These are phyloP conservation scores for Psylliodes chrysocephalus DNA, from an alignment of 2,888 invertebrate species.

Conservation along the genomic window DNA sequence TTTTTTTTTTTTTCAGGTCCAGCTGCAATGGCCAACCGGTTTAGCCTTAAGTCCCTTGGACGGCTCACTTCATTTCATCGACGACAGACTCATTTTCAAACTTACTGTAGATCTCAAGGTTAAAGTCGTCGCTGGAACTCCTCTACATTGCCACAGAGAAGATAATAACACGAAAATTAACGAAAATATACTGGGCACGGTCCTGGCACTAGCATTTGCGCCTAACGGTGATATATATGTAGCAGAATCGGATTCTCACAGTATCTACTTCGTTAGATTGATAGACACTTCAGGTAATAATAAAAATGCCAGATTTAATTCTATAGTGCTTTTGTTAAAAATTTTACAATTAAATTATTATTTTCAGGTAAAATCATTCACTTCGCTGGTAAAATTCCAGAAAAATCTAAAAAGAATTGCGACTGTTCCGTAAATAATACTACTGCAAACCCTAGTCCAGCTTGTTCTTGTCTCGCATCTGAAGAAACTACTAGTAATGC, in stretches of 20 bases:
- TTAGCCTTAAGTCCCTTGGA: constrained; percentile 93
- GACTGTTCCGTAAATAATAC: constrained; percentile 70
- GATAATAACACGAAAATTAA: constrained; percentile 54
- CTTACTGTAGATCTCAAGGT: constrained; percentile 92
- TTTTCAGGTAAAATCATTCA: constrained; percentile 77
- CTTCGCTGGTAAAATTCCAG: constrained; percentile 89
- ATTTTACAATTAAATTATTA: not conserved
- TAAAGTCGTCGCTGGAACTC: constrained; percentile 94
- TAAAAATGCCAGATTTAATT: not conserved
- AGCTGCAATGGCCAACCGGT: constrained; percentile 98
- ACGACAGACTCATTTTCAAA: constrained; percentile 91
- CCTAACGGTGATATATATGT: constrained; percentile 93
- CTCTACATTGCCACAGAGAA: constrained; percentile 82
- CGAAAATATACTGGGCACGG: constrained; percentile 74
- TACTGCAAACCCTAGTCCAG: constrained; percentile 64
- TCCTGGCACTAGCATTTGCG: constrained; percentile 89
- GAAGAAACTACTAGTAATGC: constrained; percentile 79
- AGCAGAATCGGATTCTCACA: constrained; percentile 90
- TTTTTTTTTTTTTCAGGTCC: constrained; percentile 68
- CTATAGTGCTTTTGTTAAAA: not conserved
- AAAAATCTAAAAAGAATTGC: constrained; percentile 65
- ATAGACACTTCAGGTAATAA: constrained; percentile 86
- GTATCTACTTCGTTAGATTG: constrained; percentile 83
- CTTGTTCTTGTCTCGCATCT: constrained; percentile 40
- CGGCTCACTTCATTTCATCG: constrained; percentile 94